phyloP scores from a whole-genome alignment of 2,113 vertebrate species.

The Ranitomeya variabilis region DNA sequence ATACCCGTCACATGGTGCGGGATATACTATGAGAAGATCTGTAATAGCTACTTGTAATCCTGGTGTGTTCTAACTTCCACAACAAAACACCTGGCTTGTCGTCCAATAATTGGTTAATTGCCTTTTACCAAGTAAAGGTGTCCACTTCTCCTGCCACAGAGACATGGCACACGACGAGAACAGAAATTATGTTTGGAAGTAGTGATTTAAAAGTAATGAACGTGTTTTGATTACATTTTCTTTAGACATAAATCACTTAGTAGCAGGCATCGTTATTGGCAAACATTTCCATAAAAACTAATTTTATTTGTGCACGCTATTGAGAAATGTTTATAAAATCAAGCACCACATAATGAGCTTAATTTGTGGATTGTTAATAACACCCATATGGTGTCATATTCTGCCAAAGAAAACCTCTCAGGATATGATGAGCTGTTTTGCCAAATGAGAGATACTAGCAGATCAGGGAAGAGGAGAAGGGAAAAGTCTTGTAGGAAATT shows the following conservation, averaged over 20 bases:
- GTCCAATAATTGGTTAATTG: constrained; percentile 28
- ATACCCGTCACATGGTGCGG: background rate
- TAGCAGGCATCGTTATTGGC: constrained; percentile 64
- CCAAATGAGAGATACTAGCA: constrained; percentile 53
- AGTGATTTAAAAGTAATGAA: constrained; percentile 52
- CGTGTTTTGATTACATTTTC: constrained; percentile 55
- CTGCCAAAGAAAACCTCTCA: constrained; percentile 62
- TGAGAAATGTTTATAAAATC: constrained; percentile 69
- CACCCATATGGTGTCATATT: constrained; percentile 65
- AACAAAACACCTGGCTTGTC: constrained; percentile 7
- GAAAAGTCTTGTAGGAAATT: constrained; percentile 2
- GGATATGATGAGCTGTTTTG: constrained; percentile 60
- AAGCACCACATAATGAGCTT: constrained; percentile 70
- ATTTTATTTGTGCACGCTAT: constrained; percentile 66
- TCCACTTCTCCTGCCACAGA: background rate
- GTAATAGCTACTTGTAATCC: constrained; percentile 1
- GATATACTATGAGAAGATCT: background rate
- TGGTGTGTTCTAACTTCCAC: background rate
- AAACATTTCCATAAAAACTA: constrained; percentile 66
- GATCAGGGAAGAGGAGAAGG: constrained; percentile 59
- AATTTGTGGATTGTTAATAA: constrained; percentile 70
- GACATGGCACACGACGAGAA: constrained; percentile 8
- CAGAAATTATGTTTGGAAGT: constrained; percentile 37
- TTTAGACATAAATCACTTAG: constrained; percentile 57
- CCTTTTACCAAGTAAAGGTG: constrained; percentile 14